A percentile compares a stretch with the other conserved stretches of the same genome.
These are phyloP conservation scores for Seriola dumerili DNA, from an alignment of 2,113 vertebrate genomes.

Conservation along the genomic window DNA sequence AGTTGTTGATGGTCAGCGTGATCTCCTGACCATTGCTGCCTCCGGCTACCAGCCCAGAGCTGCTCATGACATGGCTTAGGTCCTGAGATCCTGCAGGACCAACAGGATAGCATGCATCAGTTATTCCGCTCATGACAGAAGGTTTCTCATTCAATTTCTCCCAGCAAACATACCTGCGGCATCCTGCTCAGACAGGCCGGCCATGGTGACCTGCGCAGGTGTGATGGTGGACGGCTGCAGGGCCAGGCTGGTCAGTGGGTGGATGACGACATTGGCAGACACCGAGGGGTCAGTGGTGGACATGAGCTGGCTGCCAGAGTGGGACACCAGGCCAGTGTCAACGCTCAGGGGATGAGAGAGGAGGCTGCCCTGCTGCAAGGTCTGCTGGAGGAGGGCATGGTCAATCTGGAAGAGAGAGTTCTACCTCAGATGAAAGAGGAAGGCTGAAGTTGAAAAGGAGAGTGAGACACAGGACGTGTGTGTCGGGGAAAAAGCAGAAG, in stretches of 20 bases:
- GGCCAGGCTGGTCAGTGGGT: constrained; percentile 92
- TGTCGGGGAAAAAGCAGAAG: background rate
- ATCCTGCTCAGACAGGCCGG: constrained; percentile 90
- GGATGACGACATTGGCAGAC: constrained; percentile 92
- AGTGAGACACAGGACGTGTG: background rate
- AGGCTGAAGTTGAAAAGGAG: too few species aligned
- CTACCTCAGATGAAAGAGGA: constrained; percentile 31
- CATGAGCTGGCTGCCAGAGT: constrained; percentile 85
- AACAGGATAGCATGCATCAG: background rate
- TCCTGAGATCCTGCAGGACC: constrained; percentile 89
- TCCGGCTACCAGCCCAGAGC: constrained; percentile 88
- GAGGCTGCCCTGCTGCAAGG: constrained; percentile 90
- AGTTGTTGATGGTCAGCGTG: constrained; percentile 97
- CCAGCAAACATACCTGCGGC: constrained; percentile 69
- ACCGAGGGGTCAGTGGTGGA: constrained; percentile 86
- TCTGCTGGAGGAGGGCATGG: constrained; percentile 93
- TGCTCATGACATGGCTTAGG: constrained; percentile 90
- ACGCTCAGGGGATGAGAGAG: constrained; percentile 90
- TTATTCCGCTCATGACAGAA: background rate
- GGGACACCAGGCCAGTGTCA: constrained; percentile 84
- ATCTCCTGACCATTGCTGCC: constrained; percentile 90
- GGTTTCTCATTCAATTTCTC: background rate
- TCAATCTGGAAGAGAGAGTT: constrained; percentile 88
- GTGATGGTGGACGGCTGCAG: constrained; percentile 88
- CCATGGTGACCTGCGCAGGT: constrained; percentile 88